phyloP scores from a whole-genome alignment of 2,888 invertebrate genomes.

The Dysmachus trigonus region DNA sequence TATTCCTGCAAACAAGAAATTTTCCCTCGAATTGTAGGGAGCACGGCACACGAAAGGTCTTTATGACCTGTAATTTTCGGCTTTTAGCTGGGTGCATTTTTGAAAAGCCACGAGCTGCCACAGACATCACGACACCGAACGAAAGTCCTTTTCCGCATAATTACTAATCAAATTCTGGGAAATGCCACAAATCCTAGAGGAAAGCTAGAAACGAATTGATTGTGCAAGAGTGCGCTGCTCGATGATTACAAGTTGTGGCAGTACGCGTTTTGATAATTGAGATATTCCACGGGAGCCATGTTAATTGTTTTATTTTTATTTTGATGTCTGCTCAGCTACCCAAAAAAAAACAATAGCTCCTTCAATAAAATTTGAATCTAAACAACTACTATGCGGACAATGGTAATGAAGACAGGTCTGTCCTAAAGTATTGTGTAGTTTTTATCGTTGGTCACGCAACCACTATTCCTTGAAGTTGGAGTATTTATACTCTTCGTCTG shows the following conservation, averaged over 20 bases:
- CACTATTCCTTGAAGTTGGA: background rate
- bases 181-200: slow-evolving; percentile 12
- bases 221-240: background rate
- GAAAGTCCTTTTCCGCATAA: slow-evolving; percentile 37
- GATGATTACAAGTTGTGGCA: background rate
- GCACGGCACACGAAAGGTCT: slow-evolving; percentile 35
- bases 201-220: slow-evolving; percentile 18
- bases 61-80: slow-evolving; percentile 40
- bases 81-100: slow-evolving; percentile 37
- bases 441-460: background rate
- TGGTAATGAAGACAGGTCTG: background rate
- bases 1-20: slow-evolving; percentile 35
- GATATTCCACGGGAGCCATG: background rate
- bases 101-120: slow-evolving; percentile 33
- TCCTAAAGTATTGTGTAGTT: background rate
- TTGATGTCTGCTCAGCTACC: background rate
- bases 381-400: background rate
- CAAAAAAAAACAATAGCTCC: background rate
- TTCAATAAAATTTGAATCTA: background rate
- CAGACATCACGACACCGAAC: slow-evolving; percentile 38
- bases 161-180: slow-evolving; percentile 33
- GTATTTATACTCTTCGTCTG: background rate
- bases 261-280: background rate
- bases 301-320: background rate
- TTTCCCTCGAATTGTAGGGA: slow-evolving; percentile 34